Conservation (phyloP, 2,113 vertebrate genomes). For the Calcarius ornatus region DNA sequence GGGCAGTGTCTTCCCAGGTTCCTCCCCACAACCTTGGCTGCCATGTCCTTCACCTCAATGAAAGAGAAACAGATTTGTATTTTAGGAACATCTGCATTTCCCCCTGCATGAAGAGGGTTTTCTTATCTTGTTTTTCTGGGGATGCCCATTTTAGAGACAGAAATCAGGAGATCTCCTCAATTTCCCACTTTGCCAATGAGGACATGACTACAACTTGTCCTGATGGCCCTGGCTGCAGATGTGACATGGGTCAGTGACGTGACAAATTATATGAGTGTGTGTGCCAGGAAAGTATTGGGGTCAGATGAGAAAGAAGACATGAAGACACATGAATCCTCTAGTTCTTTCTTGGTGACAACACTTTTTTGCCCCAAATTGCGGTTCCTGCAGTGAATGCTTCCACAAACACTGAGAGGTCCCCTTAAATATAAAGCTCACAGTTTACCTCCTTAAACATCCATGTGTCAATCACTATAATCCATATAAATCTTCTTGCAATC, state of each 20-base stretch:
- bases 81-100: neutral
- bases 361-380: neutral
- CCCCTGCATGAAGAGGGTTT: neutral
- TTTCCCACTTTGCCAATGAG: neutral
- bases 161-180: neutral
- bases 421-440: constrained; percentile 15
- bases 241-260: rapidly evolving
- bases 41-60: neutral
- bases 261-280: neutral
- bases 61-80: neutral
- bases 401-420: neutral
- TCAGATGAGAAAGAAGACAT: neutral
- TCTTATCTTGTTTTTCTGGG: neutral
- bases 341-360: neutral
- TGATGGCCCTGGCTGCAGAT: neutral
- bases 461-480: constrained; percentile 23
- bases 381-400: neutral
- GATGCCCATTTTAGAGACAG: neutral
- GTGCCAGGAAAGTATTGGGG: neutral
- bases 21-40: neutral
- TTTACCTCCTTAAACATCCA: constrained; percentile 18
- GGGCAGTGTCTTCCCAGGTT: neutral
- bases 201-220: neutral
- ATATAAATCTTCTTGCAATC: neutral
- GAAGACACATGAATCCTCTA: neutral